Base-by-base conservation (phyloP, 1,140 invertebrate species). In the Nymphalis io region DNA sequence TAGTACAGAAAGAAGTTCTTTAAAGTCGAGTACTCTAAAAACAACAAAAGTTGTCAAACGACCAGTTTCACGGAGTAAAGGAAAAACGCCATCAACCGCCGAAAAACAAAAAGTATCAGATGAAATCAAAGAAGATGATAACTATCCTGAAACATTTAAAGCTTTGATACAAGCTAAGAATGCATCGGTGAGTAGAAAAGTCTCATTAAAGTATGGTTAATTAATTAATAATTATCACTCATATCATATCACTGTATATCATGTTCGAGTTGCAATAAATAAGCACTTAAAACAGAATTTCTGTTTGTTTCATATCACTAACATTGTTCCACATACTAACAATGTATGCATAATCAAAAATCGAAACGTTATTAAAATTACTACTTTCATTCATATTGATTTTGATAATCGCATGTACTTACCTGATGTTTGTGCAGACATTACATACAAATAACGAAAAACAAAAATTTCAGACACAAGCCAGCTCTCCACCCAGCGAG, bases 121-220 rank as follows among this genome's bases (percentile, higher is more conserved):
- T 69, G 89, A 91, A 78, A 84, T 91, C 65, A 82, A 66, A 58
- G 89, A 91, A 60, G 88, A 90, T 74, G 89, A 91, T 67, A 91
- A 91, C 64, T 91, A 91, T 78, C 89, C 88, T 42, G 86, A 82
- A 77, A 89, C 79, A 82, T 91, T 91, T 79, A 91, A 91, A 81
- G 89, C 89, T 18, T 75, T 90, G 39, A 85, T 91, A 55, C 88
- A 90, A 83, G 84, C 89, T 74, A 91, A 91, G 79, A 89, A 89
- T 86, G 82, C 83, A 74, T 84, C 87, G 81, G 89, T 91, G 78
- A 85, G 89, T 85, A 72, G 48, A 67, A 60, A 66, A 63, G 62
- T 59, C 62, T 70, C 61, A 65, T 44, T 60, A 58, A 71, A 55
- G 38, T 51, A 61, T 48, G 57, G 40, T 71, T 65, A 66, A 53